Conservation (phyloP, 2,797 vertebrate species). For the Danio kyathit region DNA sequence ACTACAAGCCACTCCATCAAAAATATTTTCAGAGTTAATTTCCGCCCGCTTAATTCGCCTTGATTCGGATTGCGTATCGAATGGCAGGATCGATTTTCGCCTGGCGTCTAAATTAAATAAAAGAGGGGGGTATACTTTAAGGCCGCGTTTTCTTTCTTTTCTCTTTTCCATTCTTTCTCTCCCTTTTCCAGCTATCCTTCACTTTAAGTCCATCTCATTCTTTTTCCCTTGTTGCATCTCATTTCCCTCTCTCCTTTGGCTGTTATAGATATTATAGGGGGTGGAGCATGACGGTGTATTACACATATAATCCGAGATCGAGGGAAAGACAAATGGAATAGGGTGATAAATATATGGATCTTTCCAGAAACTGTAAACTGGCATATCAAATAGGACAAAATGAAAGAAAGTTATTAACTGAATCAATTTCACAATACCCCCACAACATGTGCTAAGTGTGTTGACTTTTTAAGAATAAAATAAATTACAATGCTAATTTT, state of each 20-base stretch:
- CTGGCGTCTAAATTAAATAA: slow-evolving; percentile 96
- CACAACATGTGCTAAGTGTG: background rate
- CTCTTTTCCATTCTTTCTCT: slow-evolving; percentile 67
- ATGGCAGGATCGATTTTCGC: slow-evolving; percentile 96
- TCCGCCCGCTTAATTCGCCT: slow-evolving; percentile 94
- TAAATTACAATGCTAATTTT: too few relatives aligned
- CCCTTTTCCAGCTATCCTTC: slow-evolving; percentile 74
- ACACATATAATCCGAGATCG: slow-evolving; percentile 70
- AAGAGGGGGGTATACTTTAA: slow-evolving; percentile 86
- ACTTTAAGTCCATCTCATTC: slow-evolving; percentile 75
- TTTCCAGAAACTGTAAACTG: slow-evolving; percentile 69
- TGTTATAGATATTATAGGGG: slow-evolving; percentile 77
- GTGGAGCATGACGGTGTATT: slow-evolving; percentile 67
- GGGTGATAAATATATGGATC: slow-evolving; percentile 74
- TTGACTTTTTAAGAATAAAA: background rate
- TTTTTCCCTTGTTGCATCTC: slow-evolving; percentile 78
- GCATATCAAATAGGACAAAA: slow-evolving; percentile 54
- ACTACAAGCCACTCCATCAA: slow-evolving; percentile 96
- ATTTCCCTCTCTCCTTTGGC: slow-evolving; percentile 77
- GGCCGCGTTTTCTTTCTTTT: slow-evolving; percentile 86
- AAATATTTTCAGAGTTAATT: slow-evolving; percentile 98
- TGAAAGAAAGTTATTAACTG: background rate
- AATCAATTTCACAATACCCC: background rate
- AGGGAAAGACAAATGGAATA: slow-evolving; percentile 69
- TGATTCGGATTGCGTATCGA: slow-evolving; percentile 96